Conservation (phyloP, 1,140 invertebrate genomes). For the Neodiprion fabricii region DNA sequence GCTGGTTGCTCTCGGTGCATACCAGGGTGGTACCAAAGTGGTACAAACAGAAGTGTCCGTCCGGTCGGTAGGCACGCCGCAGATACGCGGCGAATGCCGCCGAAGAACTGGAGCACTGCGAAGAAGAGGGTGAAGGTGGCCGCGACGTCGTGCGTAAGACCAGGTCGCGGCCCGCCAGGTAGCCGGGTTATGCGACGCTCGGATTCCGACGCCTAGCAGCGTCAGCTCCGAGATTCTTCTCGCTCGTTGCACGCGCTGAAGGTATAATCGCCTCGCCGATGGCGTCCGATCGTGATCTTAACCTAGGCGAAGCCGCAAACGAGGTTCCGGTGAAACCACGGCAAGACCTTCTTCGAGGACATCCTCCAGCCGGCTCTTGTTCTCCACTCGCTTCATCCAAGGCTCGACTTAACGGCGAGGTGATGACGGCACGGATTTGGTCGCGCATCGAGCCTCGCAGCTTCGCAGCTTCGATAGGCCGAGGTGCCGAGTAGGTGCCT, state of each 20-base stretch:
- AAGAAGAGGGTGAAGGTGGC: constrained; percentile 31
- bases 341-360: constrained; percentile 16
- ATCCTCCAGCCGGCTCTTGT: neutral
- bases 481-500: too few relatives aligned
- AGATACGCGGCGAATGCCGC: constrained; percentile 34
- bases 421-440: too few relatives aligned
- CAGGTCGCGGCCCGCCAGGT: constrained; percentile 30
- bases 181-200: constrained; percentile 39
- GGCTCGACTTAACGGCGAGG: too few relatives aligned
- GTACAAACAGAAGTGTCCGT: constrained; percentile 40
- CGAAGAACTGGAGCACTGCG: constrained; percentile 19
- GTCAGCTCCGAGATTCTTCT: constrained; percentile 39
- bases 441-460: neutral
- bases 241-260: constrained; percentile 32
- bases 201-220: constrained; percentile 42
- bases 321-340: neutral
- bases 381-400: too few relatives aligned
- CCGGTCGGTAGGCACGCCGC: constrained; percentile 37
- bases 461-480: too few relatives aligned
- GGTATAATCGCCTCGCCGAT: neutral
- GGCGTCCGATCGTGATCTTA: constrained; percentile 1
- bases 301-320: neutral
- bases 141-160: constrained; percentile 1
- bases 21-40: constrained; percentile 22
- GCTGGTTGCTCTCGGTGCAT: constrained; percentile 1